Evolutionary conservation across 2,797 vertebrate genomes (phyloP).

Genomic region (Valencia hispanica): DNA sequence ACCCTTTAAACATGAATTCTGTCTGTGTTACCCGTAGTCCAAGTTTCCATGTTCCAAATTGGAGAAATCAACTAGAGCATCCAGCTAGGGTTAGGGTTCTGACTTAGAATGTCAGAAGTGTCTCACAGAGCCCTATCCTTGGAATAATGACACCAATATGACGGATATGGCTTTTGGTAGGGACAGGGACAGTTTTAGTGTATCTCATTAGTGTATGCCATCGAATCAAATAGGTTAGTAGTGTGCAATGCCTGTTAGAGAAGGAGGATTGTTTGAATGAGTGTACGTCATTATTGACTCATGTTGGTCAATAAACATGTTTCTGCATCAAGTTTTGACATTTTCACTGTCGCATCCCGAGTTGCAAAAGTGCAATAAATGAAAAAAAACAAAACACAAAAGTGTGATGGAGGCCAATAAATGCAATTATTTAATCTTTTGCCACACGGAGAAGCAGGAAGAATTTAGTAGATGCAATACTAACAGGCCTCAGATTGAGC

Average conservation of each 20-base stretch:
- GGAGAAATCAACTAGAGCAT: neutral
- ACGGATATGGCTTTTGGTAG: neutral
- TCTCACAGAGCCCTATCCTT: neutral
- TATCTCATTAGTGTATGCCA: neutral
- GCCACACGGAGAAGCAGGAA: neutral
- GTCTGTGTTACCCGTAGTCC: neutral
- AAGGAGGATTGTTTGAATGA: neutral
- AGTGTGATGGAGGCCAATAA: neutral
- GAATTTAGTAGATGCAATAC: neutral
- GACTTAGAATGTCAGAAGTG: neutral
- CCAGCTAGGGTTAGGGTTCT: neutral
- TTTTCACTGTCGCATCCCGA: neutral
- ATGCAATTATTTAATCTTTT: neutral
- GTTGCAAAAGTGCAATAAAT: neutral
- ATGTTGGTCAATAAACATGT: neutral
- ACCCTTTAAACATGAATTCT: too few species aligned
- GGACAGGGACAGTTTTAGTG: neutral
- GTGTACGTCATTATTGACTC: neutral
- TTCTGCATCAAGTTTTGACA: neutral
- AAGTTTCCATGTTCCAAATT: neutral
- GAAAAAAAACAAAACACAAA: neutral
- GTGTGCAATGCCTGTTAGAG: neutral
- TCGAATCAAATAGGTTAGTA: neutral
- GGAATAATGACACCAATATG: neutral
- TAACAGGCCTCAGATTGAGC: neutral